Base-by-base conservation (phyloP, 2,888 invertebrate species). In the Buathra laborator region DNA sequence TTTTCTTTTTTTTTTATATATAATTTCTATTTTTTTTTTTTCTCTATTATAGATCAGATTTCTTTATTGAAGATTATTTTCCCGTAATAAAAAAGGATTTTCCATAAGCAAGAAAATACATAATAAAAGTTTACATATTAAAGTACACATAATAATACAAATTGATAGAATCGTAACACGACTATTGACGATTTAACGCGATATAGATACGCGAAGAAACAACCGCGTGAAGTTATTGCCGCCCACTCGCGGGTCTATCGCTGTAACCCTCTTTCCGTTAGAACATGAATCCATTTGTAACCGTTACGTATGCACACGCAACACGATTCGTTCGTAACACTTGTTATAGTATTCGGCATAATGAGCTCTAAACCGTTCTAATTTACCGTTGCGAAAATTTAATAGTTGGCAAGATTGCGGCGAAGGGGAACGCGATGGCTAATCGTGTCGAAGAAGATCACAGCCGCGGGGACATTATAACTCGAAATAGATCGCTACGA, bases 391-490 rank as follows among this genome's bases (percentile, higher is more conserved):
- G 86, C 81, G 83, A 86, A 77, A 72, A 86, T 81, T 78, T 79
- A 82, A 85, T 81, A 51, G 75, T 56, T 56, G 24, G 78, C 81
- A 43, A 83, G 83, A 86, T 32, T 48, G 80, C 77, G 43, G 70
- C 79, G 88, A 90, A 62, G 87, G 89, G 86, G 90, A 89, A 87
- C 91, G 90, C 37, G 37, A 91, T 89, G 88, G 88, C 89, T 89
- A 87, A 89, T 90, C 91, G 78, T 59, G 71, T 70, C 79, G 77
- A 46, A 46, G 53, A 32, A 29, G 32, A 24, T 48, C 24, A 46
- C 1, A 62, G 37, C 10, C 51, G 19, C 24, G 12, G n/a, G n/a
- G 29, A 6, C 10, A 7, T 14, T n/a, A 10, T 32, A 29, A 14
- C 29, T 29, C 5, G 29, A 29, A 59, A 14, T 29, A 59, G 12